Percentiles rank a stretch among this genome's conserved stretches.
Evolutionary conservation across 2,113 vertebrate genomes (phyloP).

Genomic region (Erinaceus europaeus): DNA sequence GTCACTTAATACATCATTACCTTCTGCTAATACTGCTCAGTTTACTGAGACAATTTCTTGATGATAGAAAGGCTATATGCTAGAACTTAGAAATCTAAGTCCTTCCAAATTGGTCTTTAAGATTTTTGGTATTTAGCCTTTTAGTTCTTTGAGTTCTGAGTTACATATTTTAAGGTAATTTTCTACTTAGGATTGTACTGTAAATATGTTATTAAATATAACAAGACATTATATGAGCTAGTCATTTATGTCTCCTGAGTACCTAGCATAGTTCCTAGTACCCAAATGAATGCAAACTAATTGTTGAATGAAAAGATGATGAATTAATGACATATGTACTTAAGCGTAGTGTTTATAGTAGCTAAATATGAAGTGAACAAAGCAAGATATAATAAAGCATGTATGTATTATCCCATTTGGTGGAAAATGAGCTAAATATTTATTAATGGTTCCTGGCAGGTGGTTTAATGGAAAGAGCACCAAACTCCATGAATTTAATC

Average conservation of each 20-base stretch:
- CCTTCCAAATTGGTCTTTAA: neutral
- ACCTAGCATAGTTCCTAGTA: neutral
- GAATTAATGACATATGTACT: neutral
- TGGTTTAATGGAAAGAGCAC: too few relatives aligned
- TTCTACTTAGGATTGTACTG: neutral
- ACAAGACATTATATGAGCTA: neutral
- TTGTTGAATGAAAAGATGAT: neutral
- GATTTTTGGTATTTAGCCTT: neutral
- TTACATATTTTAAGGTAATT: neutral
- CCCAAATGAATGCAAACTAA: neutral
- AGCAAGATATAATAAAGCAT: neutral
- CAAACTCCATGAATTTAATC: too few relatives aligned
- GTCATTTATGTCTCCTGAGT: neutral
- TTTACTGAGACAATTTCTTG: too few relatives aligned
- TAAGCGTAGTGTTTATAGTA: neutral
- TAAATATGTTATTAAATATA: neutral
- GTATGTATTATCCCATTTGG: neutral
- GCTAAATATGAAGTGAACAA: neutral
- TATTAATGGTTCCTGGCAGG: too few relatives aligned
- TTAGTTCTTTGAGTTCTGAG: neutral
- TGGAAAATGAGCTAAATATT: conserved; percentile 9
- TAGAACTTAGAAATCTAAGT: neutral
- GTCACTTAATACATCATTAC: too few relatives aligned
- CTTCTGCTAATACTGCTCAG: too few relatives aligned
- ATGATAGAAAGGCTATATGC: neutral